Conservation (phyloP, 2,113 vertebrate species). For the Malaclemys terrapin region DNA sequence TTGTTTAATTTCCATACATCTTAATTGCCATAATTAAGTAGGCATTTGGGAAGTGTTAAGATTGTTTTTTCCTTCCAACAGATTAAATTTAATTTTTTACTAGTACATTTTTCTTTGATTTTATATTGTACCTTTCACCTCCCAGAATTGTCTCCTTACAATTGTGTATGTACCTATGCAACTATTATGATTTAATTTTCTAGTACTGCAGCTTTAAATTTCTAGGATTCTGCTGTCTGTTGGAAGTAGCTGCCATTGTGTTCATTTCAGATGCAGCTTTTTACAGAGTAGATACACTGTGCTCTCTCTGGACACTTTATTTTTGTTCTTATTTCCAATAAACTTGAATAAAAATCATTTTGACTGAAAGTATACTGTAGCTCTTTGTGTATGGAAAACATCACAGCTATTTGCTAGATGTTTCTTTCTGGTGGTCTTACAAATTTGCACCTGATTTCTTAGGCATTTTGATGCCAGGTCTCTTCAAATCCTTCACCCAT, state of each 20-base stretch:
- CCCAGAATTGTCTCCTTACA: neutral
- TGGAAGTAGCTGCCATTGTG: neutral
- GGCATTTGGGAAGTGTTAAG: neutral
- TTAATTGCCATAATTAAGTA: neutral
- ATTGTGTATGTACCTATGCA: neutral
- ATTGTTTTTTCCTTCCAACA: neutral
- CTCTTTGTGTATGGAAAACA: neutral
- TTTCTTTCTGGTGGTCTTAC: neutral
- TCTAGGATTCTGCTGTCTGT: neutral
- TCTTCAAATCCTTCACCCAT: neutral
- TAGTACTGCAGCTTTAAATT: neutral
- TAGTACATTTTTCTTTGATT: conserved; percentile 5
- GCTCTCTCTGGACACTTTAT: neutral
- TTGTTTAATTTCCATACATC: conserved; percentile 8
- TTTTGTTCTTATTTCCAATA: neutral
- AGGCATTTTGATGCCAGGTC: neutral
- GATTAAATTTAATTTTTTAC: neutral
- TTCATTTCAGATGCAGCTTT: neutral
- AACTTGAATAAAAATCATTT: neutral
- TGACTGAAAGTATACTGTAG: neutral
- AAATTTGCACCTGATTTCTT: neutral
- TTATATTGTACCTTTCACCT: neutral
- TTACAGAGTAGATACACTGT: neutral
- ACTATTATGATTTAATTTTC: neutral
- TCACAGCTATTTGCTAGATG: neutral